Conservation (phyloP, 2,797 vertebrate genomes). For the Falco rusticolus region DNA sequence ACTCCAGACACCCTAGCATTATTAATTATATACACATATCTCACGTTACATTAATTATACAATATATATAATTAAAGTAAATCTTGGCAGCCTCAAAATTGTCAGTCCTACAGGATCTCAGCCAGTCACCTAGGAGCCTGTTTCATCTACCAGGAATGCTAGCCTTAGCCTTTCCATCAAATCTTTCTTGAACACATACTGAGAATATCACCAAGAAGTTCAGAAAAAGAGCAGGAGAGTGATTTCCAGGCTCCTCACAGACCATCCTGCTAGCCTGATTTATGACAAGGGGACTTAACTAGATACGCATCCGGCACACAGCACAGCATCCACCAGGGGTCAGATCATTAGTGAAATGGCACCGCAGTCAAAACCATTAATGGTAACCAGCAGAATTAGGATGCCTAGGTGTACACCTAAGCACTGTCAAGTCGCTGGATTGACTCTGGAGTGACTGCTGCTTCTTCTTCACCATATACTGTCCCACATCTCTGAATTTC, state of each 20-base stretch:
- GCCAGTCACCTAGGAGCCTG: neutral
- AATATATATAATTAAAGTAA: conserved; percentile 17
- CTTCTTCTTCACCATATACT: neutral
- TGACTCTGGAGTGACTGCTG: neutral
- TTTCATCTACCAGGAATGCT: conserved; percentile 39
- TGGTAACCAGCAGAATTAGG: neutral
- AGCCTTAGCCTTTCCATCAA: conserved; percentile 1
- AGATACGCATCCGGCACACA: neutral
- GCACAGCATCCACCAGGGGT: neutral
- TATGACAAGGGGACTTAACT: neutral
- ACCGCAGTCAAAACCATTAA: neutral
- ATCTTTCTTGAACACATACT: neutral
- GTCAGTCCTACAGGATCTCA: conserved; percentile 5
- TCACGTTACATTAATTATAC: conserved; percentile 1
- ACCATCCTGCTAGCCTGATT: neutral
- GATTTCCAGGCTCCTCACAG: neutral
- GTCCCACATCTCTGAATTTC: neutral
- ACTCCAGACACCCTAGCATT: neutral
- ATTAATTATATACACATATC: neutral
- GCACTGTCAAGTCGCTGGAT: neutral
- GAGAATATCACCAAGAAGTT: conserved; percentile 11
- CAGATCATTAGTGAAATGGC: neutral
- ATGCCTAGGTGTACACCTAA: neutral
- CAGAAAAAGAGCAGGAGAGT: neutral
- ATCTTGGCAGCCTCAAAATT: conserved; percentile 22